Evolutionary conservation across 2,888 invertebrate species (phyloP).

Genomic region (Antitype chi): DNA sequence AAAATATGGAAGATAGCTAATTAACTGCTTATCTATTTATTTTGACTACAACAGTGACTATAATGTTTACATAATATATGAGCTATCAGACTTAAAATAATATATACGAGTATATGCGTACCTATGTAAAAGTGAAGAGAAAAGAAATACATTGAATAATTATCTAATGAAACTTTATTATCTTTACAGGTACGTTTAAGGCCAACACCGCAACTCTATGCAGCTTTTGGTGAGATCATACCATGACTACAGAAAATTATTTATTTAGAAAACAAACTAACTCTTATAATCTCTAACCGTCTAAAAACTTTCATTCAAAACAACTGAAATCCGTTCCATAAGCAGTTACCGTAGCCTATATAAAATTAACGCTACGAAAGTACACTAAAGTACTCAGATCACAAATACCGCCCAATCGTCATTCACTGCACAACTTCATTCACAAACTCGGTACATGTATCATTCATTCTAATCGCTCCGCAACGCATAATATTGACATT

Average conservation of each 20-base stretch:
- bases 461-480: conserved; percentile 37
- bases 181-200: conserved; percentile 53
- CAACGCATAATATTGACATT: conserved; percentile 50
- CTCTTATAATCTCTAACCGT: background rate
- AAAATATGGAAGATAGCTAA: background rate
- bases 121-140: too few species aligned
- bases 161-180: conserved; percentile 22
- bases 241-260: background rate
- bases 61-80: too few species aligned
- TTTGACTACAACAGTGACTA: too few species aligned
- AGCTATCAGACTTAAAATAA: too few species aligned
- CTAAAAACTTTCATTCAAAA: background rate
- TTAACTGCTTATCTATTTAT: too few species aligned
- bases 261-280: background rate
- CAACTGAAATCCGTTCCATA: background rate
- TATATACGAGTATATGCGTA: too few species aligned
- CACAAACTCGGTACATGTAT: conserved; percentile 29
- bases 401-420: conserved; percentile 22
- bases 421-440: conserved; percentile 47
- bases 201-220: background rate
- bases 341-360: background rate
- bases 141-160: background rate
- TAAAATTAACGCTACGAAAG: background rate
- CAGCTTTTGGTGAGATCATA: conserved; percentile 41
- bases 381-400: background rate